These are phyloP conservation scores for Danio kyathit DNA, from an alignment of 2,797 vertebrate species.

Conservation along the genomic window DNA sequence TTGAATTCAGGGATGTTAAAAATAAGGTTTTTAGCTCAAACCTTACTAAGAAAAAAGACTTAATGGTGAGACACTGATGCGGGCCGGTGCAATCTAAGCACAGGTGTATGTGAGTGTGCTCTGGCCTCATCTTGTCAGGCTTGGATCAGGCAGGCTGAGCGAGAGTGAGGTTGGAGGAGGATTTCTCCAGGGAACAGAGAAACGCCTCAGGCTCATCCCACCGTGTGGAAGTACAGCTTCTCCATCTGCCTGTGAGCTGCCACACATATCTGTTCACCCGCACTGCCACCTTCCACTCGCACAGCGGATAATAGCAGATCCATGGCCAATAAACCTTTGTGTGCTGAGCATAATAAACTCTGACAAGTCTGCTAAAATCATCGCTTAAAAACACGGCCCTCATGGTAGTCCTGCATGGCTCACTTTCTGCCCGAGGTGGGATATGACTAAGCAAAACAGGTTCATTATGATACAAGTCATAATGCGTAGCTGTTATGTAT, in stretches of 20 bases:
- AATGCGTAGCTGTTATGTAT: neutral
- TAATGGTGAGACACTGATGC: neutral
- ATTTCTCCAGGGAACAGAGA: slow-evolving; percentile 58
- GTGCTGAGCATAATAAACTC: slow-evolving; percentile 23
- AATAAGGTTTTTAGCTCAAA: no score
- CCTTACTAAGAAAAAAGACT: no score
- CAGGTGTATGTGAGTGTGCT: slow-evolving; percentile 1
- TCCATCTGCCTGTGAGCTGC: slow-evolving; percentile 63
- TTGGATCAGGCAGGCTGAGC: slow-evolving; percentile 28
- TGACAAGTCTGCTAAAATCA: slow-evolving; percentile 23
- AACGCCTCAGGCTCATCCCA: slow-evolving; percentile 68
- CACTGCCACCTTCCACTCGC: slow-evolving; percentile 63
- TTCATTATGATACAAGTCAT: neutral
- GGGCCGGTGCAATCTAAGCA: neutral
- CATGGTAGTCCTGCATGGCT: neutral
- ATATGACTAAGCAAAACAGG: neutral
- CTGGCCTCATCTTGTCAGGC: slow-evolving; percentile 33
- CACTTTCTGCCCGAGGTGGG: neutral
- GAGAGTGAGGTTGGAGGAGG: slow-evolving; percentile 35
- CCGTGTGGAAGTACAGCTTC: slow-evolving; percentile 68
- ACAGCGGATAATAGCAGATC: slow-evolving; percentile 40
- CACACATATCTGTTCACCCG: slow-evolving; percentile 67
- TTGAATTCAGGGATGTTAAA: no score
- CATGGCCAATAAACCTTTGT: slow-evolving; percentile 35
- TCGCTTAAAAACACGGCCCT: neutral